Evolutionary conservation across 2,797 vertebrate species (phyloP), one percentile per base, ranked within the genome.

Genomic region (Acanthornis magna): DNA sequence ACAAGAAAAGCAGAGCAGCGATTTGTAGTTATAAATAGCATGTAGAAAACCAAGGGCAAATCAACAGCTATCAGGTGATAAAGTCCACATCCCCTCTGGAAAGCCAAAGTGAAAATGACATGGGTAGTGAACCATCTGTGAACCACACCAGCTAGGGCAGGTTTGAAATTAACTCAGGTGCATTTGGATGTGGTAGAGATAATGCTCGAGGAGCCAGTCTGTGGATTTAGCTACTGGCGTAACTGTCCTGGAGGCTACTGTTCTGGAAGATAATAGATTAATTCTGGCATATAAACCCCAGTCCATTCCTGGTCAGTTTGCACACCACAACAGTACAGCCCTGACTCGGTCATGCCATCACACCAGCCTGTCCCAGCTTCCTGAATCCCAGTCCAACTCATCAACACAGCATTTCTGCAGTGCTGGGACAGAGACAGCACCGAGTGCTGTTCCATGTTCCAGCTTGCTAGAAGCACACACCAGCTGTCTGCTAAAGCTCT

Each of bases 311-410:
- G 0, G 18, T 23, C 23, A 19, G 34, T 1, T 7, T 19, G 32
- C 38, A 51, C 53, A 73, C 30, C 15, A 7, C 40, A 30, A 5
- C 9, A 29, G 45, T 10, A 12, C 25, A 45, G 60, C 62, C 1
- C 2, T 42, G 38, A 53, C 26, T 53, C 1, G 0, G 20, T 19
- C 36, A 29, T 9, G 23, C 53, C 40, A 15, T 26, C 14, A 6
- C 72, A 74, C 22, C 36, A 50, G 60, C 48, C 85, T 2, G 0
- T 29, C 42, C 30, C 42, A 20, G 17, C 68, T 50, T 42, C 2
- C 10, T 4, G 0, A 77, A 25, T 21, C 47, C 19, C 48, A 30
- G 30, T 20, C 29, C 27, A 16, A 65, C 68, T 68, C 81, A 54
- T 13, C 21, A 14, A 32, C 57, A 34, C 47, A 61, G 53, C 66